Evolutionary conservation across 2,113 vertebrate genomes (phyloP).

Genomic region (Cyanistes caeruleus): DNA sequence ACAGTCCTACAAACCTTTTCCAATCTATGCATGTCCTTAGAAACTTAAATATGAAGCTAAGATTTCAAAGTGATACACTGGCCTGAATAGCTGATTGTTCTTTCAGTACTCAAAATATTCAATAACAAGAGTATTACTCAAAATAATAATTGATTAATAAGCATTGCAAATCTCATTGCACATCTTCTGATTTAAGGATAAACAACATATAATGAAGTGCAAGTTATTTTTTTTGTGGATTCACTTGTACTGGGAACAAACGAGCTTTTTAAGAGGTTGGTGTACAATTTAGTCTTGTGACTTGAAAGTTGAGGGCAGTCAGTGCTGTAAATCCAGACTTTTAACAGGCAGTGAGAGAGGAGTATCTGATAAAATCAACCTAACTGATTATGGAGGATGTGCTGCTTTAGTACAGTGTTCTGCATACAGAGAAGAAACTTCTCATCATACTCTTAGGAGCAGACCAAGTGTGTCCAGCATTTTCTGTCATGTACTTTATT

Average conservation of each 20-base stretch:
- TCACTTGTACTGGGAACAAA: background rate
- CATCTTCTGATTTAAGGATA: background rate
- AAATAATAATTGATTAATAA: background rate
- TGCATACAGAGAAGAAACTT: background rate
- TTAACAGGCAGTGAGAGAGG: background rate
- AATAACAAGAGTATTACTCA: background rate
- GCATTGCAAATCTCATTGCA: background rate
- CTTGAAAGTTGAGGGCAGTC: background rate
- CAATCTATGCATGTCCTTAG: background rate
- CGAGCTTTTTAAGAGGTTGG: background rate
- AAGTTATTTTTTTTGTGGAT: background rate
- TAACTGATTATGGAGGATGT: background rate
- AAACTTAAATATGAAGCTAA: background rate
- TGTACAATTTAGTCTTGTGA: background rate
- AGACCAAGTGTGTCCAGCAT: background rate
- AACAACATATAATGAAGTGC: background rate
- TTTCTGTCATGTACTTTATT: background rate
- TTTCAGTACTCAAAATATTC: background rate
- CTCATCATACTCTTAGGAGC: background rate
- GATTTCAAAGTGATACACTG: background rate
- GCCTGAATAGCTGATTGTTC: background rate
- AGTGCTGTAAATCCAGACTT: background rate
- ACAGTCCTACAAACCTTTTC: background rate
- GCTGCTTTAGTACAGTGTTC: background rate
- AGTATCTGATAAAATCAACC: background rate